These are phyloP conservation scores for Bombus sylvicola DNA, from an alignment of 1,140 invertebrate species.

Conservation along the genomic window DNA sequence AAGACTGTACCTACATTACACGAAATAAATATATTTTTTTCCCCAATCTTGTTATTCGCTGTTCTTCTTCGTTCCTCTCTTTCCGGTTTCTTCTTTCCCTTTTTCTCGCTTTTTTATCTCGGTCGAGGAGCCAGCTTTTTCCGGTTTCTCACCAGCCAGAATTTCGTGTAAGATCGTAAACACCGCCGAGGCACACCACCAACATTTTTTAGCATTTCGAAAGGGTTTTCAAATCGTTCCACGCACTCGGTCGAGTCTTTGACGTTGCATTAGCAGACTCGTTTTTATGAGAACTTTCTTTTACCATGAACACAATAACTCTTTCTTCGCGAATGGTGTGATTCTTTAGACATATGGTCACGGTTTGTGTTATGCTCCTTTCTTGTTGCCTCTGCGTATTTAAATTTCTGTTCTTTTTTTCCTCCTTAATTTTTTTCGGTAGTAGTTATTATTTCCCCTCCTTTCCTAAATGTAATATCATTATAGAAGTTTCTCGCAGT, in stretches of 20 bases:
- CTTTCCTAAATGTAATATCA: neutral
- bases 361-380: neutral
- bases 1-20: neutral
- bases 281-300: constrained; percentile 16
- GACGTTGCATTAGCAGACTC: neutral
- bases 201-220: constrained; percentile 15
- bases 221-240: constrained; percentile 14
- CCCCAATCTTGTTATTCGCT: neutral
- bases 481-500: neutral
- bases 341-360: constrained; percentile 14
- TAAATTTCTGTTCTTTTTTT: neutral
- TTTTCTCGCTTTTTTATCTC: neutral
- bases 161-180: neutral
- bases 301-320: neutral
- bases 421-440: too few relatives aligned
- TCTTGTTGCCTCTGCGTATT: neutral
- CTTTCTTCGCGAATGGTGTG: neutral
- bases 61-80: neutral
- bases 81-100: too few relatives aligned
- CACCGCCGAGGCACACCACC: too few relatives aligned
- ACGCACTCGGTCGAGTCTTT: constrained; percentile 2
- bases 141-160: neutral
- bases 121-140: neutral
- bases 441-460: neutral
- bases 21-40: neutral